A percentile compares a stretch with the other conserved stretches of the same genome.
Evolutionary conservation across 2,888 invertebrate species (phyloP).

Genomic region (Luperina testacea): DNA sequence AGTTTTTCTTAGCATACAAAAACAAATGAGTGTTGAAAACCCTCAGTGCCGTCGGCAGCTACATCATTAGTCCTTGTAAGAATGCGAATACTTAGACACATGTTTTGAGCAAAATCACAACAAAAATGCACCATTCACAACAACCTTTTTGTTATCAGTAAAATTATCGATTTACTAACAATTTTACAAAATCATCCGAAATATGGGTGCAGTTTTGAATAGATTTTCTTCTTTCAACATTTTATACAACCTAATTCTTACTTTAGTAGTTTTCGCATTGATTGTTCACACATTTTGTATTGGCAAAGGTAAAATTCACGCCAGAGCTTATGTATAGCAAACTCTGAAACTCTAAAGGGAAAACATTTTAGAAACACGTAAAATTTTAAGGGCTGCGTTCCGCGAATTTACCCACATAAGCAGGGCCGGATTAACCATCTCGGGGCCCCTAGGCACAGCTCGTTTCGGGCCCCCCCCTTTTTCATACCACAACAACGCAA

Average conservation of each 20-base stretch:
- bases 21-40: conserved; percentile 13
- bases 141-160: conserved; percentile 38
- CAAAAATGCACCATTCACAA: conserved; percentile 63
- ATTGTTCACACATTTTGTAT: conserved; percentile 27
- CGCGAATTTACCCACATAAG: not conserved
- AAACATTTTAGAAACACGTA: not conserved
- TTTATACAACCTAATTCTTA: conserved; percentile 41
- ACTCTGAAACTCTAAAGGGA: not conserved
- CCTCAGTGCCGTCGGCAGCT: conserved; percentile 24
- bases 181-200: conserved; percentile 52
- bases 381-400: not conserved
- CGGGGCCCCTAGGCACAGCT: too few relatives aligned
- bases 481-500: too few relatives aligned
- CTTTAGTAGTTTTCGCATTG: conserved; percentile 41
- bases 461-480: too few relatives aligned
- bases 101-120: conserved; percentile 66
- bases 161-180: conserved; percentile 43
- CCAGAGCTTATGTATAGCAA: not conserved
- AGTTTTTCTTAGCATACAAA: not conserved
- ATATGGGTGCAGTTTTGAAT: conserved; percentile 65
- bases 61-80: conserved; percentile 36
- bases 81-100: conserved; percentile 47
- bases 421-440: too few relatives aligned
- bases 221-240: conserved; percentile 35
- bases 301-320: conserved; percentile 7